phyloP scores from a whole-genome alignment of 1,140 invertebrate species.

The Delia radicum region DNA sequence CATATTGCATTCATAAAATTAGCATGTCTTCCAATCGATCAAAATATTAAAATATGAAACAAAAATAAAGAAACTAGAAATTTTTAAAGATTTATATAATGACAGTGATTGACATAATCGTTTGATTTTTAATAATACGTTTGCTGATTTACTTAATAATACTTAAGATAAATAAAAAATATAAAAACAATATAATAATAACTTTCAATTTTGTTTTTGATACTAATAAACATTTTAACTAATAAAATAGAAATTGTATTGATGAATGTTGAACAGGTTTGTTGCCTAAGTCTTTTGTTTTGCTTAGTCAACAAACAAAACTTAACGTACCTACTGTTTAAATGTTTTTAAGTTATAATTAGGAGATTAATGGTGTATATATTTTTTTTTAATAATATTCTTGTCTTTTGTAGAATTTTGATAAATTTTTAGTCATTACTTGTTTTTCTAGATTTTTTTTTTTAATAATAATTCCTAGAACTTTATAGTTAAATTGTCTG shows the following conservation, averaged over 20 bases:
- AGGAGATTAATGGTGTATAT: neutral
- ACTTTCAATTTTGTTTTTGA: neutral
- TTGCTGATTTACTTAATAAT: too few species aligned
- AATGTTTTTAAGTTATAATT: too few species aligned
- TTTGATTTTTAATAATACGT: neutral
- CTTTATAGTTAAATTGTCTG: neutral
- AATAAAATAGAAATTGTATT: neutral
- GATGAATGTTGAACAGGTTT: neutral
- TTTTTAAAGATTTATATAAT: neutral
- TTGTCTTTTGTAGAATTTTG: neutral
- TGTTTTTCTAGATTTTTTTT: neutral
- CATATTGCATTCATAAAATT: too few species aligned
- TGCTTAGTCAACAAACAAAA: too few species aligned
- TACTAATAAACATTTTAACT: neutral
- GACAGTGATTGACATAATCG: neutral
- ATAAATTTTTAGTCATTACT: neutral
- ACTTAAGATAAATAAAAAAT: neutral
- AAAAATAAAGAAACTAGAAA: neutral
- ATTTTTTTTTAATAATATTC: neutral
- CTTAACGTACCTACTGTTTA: neutral
- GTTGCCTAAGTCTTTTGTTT: conserved; percentile 29
- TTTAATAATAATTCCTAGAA: neutral
- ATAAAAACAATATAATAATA: neutral
- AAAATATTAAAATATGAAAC: neutral
- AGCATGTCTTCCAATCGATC: neutral